Conservation (phyloP, 2,113 vertebrate genomes). For the Onychorhynchus coronatus region DNA sequence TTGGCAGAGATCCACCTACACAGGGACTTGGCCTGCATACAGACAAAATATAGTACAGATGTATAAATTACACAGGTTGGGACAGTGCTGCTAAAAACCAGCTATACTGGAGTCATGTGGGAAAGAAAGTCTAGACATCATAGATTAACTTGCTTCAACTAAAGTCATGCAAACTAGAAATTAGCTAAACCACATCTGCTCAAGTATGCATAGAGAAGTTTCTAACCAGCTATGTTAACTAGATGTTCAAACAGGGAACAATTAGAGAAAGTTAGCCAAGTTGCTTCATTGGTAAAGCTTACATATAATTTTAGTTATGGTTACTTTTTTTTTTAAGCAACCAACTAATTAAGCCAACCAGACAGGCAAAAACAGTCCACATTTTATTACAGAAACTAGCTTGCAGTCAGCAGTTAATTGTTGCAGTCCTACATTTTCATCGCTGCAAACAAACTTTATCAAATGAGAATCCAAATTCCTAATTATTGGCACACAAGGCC, state of each 20-base stretch:
- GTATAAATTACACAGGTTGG: constrained; percentile 64
- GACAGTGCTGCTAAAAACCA: constrained; percentile 46
- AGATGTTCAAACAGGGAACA: neutral
- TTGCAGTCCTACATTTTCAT: neutral
- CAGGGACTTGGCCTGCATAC: constrained; percentile 61
- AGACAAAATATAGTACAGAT: constrained; percentile 66
- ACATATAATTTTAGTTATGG: neutral
- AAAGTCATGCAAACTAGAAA: constrained; percentile 34
- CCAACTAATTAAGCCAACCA: neutral
- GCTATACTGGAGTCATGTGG: constrained; percentile 46
- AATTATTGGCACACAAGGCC: neutral
- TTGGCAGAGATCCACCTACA: constrained; percentile 52
- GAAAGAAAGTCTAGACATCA: constrained; percentile 65
- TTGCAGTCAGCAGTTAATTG: neutral
- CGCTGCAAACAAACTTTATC: neutral
- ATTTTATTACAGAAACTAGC: neutral
- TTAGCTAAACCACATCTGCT: neutral
- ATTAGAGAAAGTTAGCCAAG: neutral
- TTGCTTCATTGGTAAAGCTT: neutral
- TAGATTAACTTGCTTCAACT: constrained; percentile 34
- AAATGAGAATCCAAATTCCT: neutral
- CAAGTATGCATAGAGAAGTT: neutral
- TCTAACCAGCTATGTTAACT: neutral
- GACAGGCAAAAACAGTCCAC: neutral
- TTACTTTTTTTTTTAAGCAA: neutral